Conservation (phyloP, 2,888 invertebrate genomes). For the Cephus rjabovi region DNA sequence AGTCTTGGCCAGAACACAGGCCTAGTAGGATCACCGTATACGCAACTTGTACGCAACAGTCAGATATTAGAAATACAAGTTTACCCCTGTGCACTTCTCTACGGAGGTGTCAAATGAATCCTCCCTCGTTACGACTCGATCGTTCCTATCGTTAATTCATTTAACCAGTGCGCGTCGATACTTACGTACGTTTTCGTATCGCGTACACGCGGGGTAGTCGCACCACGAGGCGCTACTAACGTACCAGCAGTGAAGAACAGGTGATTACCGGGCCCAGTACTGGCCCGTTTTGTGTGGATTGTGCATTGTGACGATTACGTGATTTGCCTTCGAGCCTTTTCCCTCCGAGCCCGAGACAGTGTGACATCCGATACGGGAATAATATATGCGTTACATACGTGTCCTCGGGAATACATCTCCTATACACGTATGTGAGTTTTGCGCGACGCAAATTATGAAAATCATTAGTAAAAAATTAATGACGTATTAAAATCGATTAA, state of each 20-base stretch:
- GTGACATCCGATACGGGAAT: background rate
- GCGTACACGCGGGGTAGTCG: background rate
- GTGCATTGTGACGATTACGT: background rate
- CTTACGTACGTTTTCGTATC: background rate
- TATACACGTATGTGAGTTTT: background rate
- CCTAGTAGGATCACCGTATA: slow-evolving; percentile 60
- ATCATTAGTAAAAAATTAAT: background rate
- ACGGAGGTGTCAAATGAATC: background rate
- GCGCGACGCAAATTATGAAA: background rate
- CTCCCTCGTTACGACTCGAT: background rate
- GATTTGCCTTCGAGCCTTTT: background rate
- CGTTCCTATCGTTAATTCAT: background rate
- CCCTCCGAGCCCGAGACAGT: background rate
- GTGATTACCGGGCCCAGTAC: background rate
- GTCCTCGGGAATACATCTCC: background rate
- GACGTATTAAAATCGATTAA: background rate
- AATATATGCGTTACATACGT: background rate
- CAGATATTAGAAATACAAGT: slow-evolving; percentile 15
- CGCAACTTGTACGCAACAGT: slow-evolving; percentile 29
- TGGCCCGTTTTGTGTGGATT: background rate
- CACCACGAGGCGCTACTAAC: background rate
- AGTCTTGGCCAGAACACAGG: slow-evolving; percentile 66
- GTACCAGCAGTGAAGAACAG: background rate
- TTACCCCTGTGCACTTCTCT: slow-evolving; percentile 12
- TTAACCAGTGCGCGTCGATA: background rate